A percentile compares a stretch with the other conserved stretches of the same genome.
These are phyloP conservation scores for Chaetogeoica ovagalla DNA, from an alignment of 2,888 invertebrate species.

Conservation along the genomic window DNA sequence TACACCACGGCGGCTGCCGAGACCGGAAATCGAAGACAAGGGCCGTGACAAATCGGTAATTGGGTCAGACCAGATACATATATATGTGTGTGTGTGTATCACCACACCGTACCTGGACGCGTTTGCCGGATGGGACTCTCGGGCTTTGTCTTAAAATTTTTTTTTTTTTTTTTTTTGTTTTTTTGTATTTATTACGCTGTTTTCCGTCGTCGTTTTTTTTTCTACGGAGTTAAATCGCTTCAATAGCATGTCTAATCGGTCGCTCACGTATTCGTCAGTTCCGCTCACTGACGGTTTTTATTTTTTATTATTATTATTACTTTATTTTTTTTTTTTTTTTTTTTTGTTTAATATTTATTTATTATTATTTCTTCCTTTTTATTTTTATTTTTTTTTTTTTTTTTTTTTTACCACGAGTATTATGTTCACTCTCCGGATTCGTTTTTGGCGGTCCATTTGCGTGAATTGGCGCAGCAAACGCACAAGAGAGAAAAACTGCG, in stretches of 20 bases:
- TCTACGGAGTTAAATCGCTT: conserved; percentile 46
- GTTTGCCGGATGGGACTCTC: conserved; percentile 47
- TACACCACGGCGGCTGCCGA: background rate
- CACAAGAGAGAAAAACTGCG: conserved; percentile 47
- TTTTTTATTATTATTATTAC: conserved; percentile 5
- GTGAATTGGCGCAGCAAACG: conserved; percentile 41
- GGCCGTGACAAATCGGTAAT: conserved; percentile 52
- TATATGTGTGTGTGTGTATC: no score
- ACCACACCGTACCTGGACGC: background rate
- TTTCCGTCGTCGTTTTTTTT: conserved; percentile 38
- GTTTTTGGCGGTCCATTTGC: conserved; percentile 47
- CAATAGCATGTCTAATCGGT: conserved; percentile 53
- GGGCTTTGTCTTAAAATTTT: conserved; percentile 51
- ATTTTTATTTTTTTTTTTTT: conserved; percentile 3
- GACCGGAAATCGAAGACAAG: conserved; percentile 53
- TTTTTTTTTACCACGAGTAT: conserved; percentile 43
- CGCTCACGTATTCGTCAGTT: conserved; percentile 52
- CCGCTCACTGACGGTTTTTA: conserved; percentile 46
- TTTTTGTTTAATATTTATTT: background rate
- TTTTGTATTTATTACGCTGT: conserved; percentile 20
- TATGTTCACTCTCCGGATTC: conserved; percentile 44
- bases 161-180: background rate
- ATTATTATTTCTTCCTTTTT: conserved; percentile 13
- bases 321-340: conserved; percentile 14
- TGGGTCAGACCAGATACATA: conserved; percentile 43